Evolutionary conservation across 2,888 invertebrate species (phyloP), one percentile per base, ranked within the genome.

Genomic region (Drosophila neonasuta): DNA sequence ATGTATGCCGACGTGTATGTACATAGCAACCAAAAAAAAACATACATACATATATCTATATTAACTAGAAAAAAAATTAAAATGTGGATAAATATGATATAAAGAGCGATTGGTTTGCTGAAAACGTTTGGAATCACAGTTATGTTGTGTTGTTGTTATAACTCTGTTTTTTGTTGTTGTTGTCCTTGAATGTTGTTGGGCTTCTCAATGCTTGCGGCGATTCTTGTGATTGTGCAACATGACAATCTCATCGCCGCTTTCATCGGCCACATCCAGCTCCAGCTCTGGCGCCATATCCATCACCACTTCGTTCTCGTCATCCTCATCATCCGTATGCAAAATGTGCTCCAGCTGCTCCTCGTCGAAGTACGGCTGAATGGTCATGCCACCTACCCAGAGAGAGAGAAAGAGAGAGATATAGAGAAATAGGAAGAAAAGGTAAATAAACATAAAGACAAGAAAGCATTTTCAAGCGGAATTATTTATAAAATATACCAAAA

Each of bases 341-440:
- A 92, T 92, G 0, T 92, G 92, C 15, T 94, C 90, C 3, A 94
- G 93, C 45, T 95, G 94, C 5, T 88, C 89, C 30, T 95, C 94
- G 74, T 95, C 95, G 78, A 92, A 96, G 88, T 95, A 95, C 0
- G 95, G 95, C 81, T 89, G 86, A 20, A 89, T 84, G 60, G 79
- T 79, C 83, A 90, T 88, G 54, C 89, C 88, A 58, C 88, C 90
- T 90, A 62, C 11, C 45, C 8, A 56, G 2, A 11, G 2, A 32
- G 54, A 46, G 34, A 57, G 15, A 13, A 2, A 45, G 9, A 13
- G 3, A 45, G 9, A 1, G 13, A 46, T 20, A 57, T n/a, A 24
- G 24, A 24, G 24, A 24, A 6, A 5, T 5, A 1, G 24, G 24
- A 24, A 24, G 24, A 34, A 2, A 17, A 34, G 15, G 8, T 39